Conservation (phyloP, 1,140 invertebrate species). For the Tetraneura akinire region DNA sequence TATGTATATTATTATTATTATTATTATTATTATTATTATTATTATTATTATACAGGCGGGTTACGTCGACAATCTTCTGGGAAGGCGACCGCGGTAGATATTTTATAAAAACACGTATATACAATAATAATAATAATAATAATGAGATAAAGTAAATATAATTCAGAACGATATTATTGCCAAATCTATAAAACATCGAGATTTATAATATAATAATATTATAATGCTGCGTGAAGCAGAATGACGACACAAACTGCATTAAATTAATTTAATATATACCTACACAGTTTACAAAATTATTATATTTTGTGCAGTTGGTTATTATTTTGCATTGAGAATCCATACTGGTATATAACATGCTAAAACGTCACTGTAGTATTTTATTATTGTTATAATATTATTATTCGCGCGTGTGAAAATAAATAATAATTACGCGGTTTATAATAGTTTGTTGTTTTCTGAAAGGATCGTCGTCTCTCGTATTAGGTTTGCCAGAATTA, state of each 20-base stretch:
- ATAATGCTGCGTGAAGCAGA: not conserved
- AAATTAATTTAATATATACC: no score
- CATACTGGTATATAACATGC: no score
- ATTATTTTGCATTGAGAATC: no score
- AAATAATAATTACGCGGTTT: not conserved
- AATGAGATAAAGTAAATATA: not conserved
- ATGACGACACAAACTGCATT: not conserved
- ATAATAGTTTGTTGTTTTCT: constrained; percentile 16
- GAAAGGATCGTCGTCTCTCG: not conserved
- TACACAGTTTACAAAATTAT: no score
- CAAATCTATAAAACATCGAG: not conserved
- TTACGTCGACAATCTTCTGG: no score
- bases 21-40: no score
- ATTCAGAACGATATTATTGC: not conserved
- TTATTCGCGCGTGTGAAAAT: not conserved
- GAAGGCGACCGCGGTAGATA: no score
- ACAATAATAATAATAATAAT: not conserved
- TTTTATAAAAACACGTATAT: no score
- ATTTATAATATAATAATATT: not conserved
- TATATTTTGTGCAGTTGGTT: no score
- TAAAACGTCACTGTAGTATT: not conserved
- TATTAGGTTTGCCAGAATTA: not conserved
- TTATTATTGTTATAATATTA: no score
- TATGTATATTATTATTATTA: no score
- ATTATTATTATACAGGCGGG: no score